Evolutionary conservation across 2,888 invertebrate species (phyloP), one percentile per base, ranked within the genome.

Genomic region (Drosophila atripex): DNA sequence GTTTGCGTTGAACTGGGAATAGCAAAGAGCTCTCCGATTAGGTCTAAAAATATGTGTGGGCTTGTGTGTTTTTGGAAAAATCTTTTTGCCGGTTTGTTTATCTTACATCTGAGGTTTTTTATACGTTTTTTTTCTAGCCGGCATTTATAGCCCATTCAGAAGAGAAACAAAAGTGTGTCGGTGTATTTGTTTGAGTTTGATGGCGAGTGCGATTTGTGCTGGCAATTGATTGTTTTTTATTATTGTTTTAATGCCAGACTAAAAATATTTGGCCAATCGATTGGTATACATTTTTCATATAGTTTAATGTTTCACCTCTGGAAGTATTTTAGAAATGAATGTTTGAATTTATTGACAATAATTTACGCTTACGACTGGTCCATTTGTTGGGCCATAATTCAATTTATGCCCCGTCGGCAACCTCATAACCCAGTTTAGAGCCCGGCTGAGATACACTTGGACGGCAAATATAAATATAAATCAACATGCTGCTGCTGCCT

Each of bases 71-170:
- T 41, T 8, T 9, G 39, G 1, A 41, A n/a, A 16, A 61, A 50
- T 38, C 69, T 64, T 69, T 71, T 71, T 61, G 63, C 71, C 78
- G 70, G 75, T 70, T 75, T 78, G 71, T 79, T 74, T 77, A 75
- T 77, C 73, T 77, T 77, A 60, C 49, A 65, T 72, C 71, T 76
- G 21, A 41, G 51, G 49, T 54, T 70, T 66, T 77, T 54, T 73
- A 52, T 57, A 43, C 35, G 47, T 35, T 68, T 50, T 50, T 57
- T 70, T 50, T 57, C 68, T 68, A 66, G 57, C 66, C 72, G 57
- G 71, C 68, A 60, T 70, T 75, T 61, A 57, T 73, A 60, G 59
- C 43, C 64, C 45, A 32, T 35, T 51, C 16, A 55, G 55, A 58
- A 73, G 46, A 54, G 55, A 70, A 73, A 54, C 55, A 60, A 71